Percentiles rank a stretch among this genome's conserved stretches.
Evolutionary conservation across 2,888 invertebrate genomes (phyloP).

Genomic region (Mythimna impura): DNA sequence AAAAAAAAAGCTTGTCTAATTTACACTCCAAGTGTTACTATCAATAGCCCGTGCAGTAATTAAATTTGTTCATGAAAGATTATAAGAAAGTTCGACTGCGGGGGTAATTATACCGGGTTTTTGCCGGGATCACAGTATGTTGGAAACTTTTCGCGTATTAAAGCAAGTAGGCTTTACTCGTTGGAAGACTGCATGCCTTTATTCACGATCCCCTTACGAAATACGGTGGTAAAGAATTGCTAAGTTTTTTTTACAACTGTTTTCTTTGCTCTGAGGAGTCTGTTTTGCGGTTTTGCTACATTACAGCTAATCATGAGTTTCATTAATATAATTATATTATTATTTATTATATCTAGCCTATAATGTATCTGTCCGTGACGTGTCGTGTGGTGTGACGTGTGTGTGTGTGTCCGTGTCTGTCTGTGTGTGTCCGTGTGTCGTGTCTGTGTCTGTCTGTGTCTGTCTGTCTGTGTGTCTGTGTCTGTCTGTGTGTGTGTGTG

Average conservation of each 20-base stretch:
- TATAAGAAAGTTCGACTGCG: constrained; percentile 47
- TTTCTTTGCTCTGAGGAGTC: not conserved
- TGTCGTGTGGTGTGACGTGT: too few species aligned
- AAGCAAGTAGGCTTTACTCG: constrained; percentile 24
- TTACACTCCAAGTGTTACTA: constrained; percentile 11
- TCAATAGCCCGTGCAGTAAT: constrained; percentile 53
- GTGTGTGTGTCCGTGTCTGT: too few species aligned
- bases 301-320: too few species aligned
- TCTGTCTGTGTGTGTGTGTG: too few species aligned
- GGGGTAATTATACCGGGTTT: constrained; percentile 41
- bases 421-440: too few species aligned
- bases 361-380: too few species aligned
- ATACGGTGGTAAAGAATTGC: not conserved
- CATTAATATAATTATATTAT: too few species aligned
- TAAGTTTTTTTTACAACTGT: constrained; percentile 1
- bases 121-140: constrained; percentile 42
- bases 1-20: not conserved
- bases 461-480: too few species aligned
- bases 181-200: constrained; percentile 18
- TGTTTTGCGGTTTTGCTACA: not conserved
- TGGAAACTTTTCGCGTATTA: constrained; percentile 38
- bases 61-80: constrained; percentile 61
- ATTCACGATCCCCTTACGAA: constrained; percentile 7
- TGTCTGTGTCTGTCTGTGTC: too few species aligned
- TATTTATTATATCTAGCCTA: too few species aligned